Conservation (phyloP, 2,797 vertebrate genomes). For the Trachops cirrhosus region DNA sequence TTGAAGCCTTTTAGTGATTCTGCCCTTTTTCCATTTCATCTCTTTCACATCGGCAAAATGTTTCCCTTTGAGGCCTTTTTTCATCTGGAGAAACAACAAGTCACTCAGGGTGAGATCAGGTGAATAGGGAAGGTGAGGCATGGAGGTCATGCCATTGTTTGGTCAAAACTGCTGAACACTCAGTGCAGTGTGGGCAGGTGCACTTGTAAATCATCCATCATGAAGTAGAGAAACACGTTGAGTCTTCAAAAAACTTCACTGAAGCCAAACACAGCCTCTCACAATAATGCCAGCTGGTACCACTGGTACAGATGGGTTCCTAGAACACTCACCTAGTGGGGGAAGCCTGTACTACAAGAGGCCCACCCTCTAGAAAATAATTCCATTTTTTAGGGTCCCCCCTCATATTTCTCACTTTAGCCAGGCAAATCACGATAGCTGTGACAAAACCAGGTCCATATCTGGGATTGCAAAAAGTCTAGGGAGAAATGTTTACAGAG, state of each 20-base stretch:
- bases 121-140: not conserved
- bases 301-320: not conserved
- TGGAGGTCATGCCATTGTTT: not conserved
- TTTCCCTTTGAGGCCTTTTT: not conserved
- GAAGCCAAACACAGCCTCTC: not conserved
- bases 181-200: not conserved
- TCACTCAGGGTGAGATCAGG: not conserved
- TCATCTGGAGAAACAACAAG: not conserved
- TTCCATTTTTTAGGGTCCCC: not conserved
- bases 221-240: not conserved
- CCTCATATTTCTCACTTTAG: not conserved
- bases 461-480: not conserved
- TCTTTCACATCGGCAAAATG: not conserved
- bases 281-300: not conserved
- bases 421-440: not conserved
- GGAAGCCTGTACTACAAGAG: not conserved
- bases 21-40: not conserved
- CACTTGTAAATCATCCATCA: not conserved
- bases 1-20: not conserved
- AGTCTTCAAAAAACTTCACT: not conserved
- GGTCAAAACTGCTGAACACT: not conserved
- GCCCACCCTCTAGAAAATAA: not conserved
- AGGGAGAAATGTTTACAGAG: not conserved
- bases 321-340: not conserved
- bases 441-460: not conserved